phyloP scores from a whole-genome alignment of 2,113 vertebrate genomes.

The Tor tambroides region DNA sequence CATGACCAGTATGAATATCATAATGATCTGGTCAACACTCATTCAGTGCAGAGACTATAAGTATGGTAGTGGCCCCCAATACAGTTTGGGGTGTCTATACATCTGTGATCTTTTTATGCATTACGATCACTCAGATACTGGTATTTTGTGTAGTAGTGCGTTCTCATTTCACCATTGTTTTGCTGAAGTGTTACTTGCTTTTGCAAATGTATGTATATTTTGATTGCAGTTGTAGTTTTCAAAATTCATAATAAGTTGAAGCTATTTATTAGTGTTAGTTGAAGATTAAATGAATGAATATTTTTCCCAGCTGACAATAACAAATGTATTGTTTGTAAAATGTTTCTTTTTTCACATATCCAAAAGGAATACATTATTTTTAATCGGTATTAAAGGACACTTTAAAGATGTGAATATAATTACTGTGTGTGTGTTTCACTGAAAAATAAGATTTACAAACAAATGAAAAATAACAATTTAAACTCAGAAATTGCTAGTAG shows the following conservation, averaged over 20 bases:
- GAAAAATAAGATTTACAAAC: background rate
- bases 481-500: background rate
- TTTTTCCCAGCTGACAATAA: background rate
- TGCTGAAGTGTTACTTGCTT: background rate
- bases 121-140: background rate
- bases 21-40: background rate
- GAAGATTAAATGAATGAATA: background rate
- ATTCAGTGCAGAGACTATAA: background rate
- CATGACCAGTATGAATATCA: background rate
- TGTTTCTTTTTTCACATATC: background rate
- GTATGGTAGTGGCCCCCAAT: background rate
- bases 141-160: background rate
- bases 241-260: background rate
- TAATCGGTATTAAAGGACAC: background rate
- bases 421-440: background rate
- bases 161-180: background rate
- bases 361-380: background rate
- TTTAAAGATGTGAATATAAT: background rate
- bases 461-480: too few species aligned
- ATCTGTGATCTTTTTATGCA: background rate
- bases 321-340: background rate
- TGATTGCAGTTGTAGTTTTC: background rate
- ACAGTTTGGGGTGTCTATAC: background rate
- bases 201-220: background rate
- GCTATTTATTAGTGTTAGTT: background rate